Evolutionary conservation across 2,113 vertebrate genomes (phyloP).

Genomic region (Xiphias gladius): DNA sequence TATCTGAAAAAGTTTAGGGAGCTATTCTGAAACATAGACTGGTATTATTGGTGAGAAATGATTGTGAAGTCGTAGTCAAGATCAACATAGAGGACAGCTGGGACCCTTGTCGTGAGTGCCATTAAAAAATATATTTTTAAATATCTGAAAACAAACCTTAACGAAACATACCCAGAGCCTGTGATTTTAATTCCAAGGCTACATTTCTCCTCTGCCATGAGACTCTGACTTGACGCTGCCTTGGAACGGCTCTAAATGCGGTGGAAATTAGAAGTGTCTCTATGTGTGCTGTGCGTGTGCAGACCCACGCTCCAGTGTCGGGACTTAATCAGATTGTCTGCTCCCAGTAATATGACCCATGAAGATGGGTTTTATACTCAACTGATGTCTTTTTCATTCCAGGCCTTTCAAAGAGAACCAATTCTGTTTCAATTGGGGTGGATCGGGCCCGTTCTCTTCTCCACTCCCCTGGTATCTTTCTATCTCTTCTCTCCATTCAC

Average conservation of each 20-base stretch:
- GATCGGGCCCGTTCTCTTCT: constrained; percentile 22
- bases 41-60: no score
- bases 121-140: no score
- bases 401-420: constrained; percentile 45
- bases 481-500: constrained; percentile 22
- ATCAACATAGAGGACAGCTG: no score
- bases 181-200: neutral
- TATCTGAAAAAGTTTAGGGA: no score
- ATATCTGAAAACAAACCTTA: neutral
- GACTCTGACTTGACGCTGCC: no score
- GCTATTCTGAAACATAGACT: no score
- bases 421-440: constrained; percentile 46
- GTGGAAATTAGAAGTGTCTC: constrained; percentile 18
- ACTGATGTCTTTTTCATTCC: constrained; percentile 56
- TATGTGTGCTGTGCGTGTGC: neutral
- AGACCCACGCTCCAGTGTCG: neutral
- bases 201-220: neutral
- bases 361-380: constrained; percentile 40
- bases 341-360: constrained; percentile 27
- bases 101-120: no score
- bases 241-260: neutral
- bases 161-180: neutral
- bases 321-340: constrained; percentile 43
- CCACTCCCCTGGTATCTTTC: constrained; percentile 18
- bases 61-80: neutral